Percentiles rank a stretch among this genome's conserved stretches.
These are phyloP conservation scores for Grammomys dolichurus DNA, from an alignment of 2,113 vertebrate genomes.

Conservation along the genomic window DNA sequence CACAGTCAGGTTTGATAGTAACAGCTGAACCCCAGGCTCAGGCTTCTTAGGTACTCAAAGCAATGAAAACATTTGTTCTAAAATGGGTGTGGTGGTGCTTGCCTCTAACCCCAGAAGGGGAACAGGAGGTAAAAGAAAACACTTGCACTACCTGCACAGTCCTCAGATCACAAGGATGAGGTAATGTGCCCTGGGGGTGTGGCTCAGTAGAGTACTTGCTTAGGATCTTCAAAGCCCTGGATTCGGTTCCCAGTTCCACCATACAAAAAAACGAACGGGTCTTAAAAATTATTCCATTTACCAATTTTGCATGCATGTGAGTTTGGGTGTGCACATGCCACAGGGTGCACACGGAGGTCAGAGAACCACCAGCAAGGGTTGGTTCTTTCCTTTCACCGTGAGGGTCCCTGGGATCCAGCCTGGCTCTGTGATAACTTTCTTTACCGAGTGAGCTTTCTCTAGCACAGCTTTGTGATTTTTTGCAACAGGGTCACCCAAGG, in stretches of 20 bases:
- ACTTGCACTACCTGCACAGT: neutral
- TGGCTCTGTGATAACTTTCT: neutral
- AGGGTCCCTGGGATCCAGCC: neutral
- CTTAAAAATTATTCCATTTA: neutral
- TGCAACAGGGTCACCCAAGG: neutral
- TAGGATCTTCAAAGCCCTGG: neutral
- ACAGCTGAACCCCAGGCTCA: neutral
- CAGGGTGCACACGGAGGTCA: neutral
- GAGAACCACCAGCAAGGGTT: too few species aligned
- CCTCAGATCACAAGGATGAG: constrained; percentile 37
- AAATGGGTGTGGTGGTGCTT: neutral
- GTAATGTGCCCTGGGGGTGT: neutral
- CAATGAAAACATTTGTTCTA: neutral
- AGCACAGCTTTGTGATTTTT: neutral
- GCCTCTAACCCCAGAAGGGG: neutral
- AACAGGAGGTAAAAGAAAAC: neutral
- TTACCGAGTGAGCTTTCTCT: neutral
- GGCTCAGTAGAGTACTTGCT: neutral
- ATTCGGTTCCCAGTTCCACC: neutral
- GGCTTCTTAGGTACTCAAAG: constrained; percentile 16
- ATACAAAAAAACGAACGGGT: neutral
- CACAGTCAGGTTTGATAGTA: neutral
- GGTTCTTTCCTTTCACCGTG: neutral
- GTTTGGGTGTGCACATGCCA: neutral
- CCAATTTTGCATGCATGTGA: neutral